Evolutionary conservation across 2,113 vertebrate genomes (phyloP).

Genomic region (Sciurus niger): DNA sequence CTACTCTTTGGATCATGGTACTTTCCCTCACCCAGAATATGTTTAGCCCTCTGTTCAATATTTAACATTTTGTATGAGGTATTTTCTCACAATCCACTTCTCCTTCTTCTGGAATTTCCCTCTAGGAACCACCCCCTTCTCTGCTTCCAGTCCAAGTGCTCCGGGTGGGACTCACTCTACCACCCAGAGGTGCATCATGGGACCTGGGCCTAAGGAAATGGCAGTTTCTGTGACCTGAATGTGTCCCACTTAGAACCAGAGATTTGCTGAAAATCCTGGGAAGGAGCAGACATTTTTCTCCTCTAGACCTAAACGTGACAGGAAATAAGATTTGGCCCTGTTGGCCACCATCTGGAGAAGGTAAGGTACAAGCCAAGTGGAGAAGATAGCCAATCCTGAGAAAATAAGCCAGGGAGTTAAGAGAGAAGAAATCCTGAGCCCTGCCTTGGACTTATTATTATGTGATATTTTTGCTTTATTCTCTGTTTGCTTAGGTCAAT

Average conservation of each 20-base stretch:
- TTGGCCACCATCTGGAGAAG: background rate
- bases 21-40: background rate
- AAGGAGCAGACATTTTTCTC: background rate
- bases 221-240: background rate
- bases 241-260: background rate
- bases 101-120: background rate
- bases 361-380: background rate
- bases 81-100: background rate
- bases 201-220: background rate
- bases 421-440: background rate
- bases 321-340: background rate
- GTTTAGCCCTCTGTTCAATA: background rate
- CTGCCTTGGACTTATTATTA: background rate
- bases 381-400: background rate
- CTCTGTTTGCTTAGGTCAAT: background rate
- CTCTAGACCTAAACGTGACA: background rate
- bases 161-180: background rate
- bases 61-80: background rate
- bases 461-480: slow-evolving; percentile 4
- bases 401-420: background rate
- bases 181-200: background rate
- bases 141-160: background rate
- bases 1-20: background rate
- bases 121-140: background rate
- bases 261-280: background rate